Evolutionary conservation across 2,888 invertebrate genomes (phyloP).

Genomic region (Chironomus tentans): DNA sequence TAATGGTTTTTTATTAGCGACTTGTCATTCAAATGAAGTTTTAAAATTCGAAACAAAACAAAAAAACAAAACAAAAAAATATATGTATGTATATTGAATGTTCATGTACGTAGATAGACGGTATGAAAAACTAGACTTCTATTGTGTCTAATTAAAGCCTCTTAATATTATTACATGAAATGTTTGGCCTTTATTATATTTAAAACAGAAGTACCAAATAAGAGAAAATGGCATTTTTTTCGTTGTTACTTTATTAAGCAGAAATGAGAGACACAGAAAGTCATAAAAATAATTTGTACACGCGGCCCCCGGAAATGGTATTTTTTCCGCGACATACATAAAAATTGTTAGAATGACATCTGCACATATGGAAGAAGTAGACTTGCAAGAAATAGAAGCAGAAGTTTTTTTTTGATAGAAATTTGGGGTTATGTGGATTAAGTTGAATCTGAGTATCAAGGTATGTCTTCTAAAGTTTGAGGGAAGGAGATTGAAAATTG

Average conservation of each 20-base stretch:
- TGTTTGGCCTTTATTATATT: background rate
- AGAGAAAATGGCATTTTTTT: background rate
- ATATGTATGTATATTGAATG: background rate
- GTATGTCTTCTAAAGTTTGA: too few relatives aligned
- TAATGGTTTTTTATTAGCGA: conserved; percentile 3
- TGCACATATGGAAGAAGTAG: background rate
- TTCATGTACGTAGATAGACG: background rate
- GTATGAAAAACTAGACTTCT: background rate
- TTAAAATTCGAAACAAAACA: too few relatives aligned
- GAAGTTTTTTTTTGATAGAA: background rate
- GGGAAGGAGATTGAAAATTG: too few relatives aligned
- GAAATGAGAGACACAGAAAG: background rate
- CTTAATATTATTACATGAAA: background rate
- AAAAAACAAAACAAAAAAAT: background rate
- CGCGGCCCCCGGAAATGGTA: conserved; percentile 13
- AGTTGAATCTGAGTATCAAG: too few relatives aligned
- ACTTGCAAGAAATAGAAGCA: background rate
- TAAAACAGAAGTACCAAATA: background rate
- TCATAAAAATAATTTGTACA: conserved; percentile 1
- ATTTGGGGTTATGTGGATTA: too few relatives aligned
- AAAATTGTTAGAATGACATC: conserved; percentile 21
- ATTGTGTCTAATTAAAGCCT: conserved; percentile 5
- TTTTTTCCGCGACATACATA: background rate
- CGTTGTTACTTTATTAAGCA: too few relatives aligned
- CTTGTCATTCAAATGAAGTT: background rate